Conservation (phyloP, 2,113 vertebrate species). For the Pavo muticus region DNA sequence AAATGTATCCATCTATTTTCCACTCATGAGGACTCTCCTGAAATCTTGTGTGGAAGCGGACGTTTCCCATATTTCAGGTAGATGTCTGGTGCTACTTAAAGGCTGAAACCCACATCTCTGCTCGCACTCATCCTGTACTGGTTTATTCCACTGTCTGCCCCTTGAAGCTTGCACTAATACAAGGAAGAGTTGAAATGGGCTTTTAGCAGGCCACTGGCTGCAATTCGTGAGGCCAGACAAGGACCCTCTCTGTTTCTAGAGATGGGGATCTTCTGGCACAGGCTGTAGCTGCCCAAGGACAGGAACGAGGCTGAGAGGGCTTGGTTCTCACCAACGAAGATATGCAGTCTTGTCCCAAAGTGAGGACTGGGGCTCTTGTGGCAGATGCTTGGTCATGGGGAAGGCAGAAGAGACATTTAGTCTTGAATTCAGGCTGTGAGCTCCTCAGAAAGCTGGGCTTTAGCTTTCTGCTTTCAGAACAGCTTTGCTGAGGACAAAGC, state of each 20-base stretch:
- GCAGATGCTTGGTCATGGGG: fast-evolving
- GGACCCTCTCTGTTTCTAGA: neutral
- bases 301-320: neutral
- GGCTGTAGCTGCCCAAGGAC: neutral
- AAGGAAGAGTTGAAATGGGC: neutral
- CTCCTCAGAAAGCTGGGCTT: neutral
- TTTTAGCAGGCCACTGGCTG: neutral
- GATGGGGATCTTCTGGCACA: neutral
- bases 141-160: neutral
- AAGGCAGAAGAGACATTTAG: neutral
- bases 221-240: neutral
- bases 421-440: neutral
- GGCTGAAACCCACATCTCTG: neutral
- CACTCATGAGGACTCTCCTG: conserved; percentile 6
- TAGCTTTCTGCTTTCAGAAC: neutral
- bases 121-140: neutral
- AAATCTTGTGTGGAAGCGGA: conserved; percentile 32
- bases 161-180: neutral
- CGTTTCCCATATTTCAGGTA: neutral
- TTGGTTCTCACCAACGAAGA: neutral
- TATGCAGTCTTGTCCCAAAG: fast-evolving
- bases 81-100: fast-evolving
- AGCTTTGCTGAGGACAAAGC: neutral
- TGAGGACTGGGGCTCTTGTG: neutral
- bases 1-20: conserved; percentile 51